phyloP scores from a whole-genome alignment of 2,113 vertebrate genomes.

The Charina bottae region DNA sequence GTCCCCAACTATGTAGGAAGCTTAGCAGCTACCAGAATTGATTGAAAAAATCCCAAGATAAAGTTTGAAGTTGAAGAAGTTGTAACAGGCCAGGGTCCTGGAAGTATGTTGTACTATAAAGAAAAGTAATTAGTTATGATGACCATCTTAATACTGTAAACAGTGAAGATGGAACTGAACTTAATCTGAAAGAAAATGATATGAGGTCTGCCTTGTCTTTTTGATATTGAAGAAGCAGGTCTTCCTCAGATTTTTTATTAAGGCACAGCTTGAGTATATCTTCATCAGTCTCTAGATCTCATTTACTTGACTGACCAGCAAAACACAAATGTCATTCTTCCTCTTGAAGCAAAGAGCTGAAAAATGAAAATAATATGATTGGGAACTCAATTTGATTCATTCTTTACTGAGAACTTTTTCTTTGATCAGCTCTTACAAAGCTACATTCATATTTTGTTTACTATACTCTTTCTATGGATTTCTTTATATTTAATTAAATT shows the following conservation, averaged over 20 bases:
- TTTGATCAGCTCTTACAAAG: background rate
- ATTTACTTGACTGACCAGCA: conserved; percentile 76
- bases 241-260: conserved; percentile 77
- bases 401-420: conserved; percentile 64
- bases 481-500: background rate
- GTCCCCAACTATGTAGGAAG: background rate
- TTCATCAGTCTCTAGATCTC: conserved; percentile 66
- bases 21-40: conserved; percentile 25
- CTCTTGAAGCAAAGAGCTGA: conserved; percentile 72
- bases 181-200: conserved; percentile 87
- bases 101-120: conserved; percentile 91
- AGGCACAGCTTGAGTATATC: conserved; percentile 73
- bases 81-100: conserved; percentile 95
- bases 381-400: conserved; percentile 78
- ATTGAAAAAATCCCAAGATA: conserved; percentile 80
- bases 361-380: conserved; percentile 70
- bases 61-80: conserved; percentile 84
- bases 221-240: conserved; percentile 73
- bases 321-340: conserved; percentile 77
- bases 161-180: conserved; percentile 94
- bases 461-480: background rate
- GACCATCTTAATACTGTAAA: conserved; percentile 88
- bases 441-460: background rate
- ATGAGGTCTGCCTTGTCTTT: conserved; percentile 79
- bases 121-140: conserved; percentile 81